Conservation (phyloP, 2,113 vertebrate genomes). For the Nothobranchius kuhntae region DNA sequence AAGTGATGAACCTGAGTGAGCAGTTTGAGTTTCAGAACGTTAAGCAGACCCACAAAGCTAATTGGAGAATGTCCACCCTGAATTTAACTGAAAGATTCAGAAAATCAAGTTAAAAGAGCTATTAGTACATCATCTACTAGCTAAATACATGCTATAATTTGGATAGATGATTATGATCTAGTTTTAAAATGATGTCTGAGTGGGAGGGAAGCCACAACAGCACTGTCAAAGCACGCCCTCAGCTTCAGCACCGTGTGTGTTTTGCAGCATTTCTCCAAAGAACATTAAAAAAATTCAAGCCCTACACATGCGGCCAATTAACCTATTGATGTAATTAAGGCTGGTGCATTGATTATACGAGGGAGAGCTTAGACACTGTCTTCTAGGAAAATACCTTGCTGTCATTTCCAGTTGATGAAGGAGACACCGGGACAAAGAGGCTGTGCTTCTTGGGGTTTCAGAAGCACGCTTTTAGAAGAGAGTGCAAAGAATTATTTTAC, state of each 20-base stretch:
- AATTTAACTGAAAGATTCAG: not conserved
- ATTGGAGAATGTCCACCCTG: not conserved
- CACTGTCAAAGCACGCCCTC: constrained; percentile 43
- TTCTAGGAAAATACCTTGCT: constrained; percentile 62
- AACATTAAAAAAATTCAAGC: constrained; percentile 22
- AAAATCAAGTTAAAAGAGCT: not conserved
- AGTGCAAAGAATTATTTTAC: constrained; percentile 16
- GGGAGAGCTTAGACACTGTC: constrained; percentile 48
- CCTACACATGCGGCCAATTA: constrained; percentile 66
- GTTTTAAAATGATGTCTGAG: constrained; percentile 17
- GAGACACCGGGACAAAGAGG: constrained; percentile 4
- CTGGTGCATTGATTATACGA: constrained; percentile 70
- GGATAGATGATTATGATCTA: not conserved
- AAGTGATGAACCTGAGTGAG: constrained; percentile 33
- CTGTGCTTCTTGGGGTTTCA: not conserved
- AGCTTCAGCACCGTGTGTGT: constrained; percentile 37
- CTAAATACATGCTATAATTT: not conserved
- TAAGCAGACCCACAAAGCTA: not conserved
- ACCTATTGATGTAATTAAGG: constrained; percentile 78
- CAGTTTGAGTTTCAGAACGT: not conserved
- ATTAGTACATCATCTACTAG: not conserved
- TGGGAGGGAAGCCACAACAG: constrained; percentile 6
- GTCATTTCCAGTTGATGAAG: constrained; percentile 51
- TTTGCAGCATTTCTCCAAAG: constrained; percentile 53
- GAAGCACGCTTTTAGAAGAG: constrained; percentile 23